Evolutionary conservation across 2,113 vertebrate species (phyloP).

Genomic region (Microcebus tavaratra): DNA sequence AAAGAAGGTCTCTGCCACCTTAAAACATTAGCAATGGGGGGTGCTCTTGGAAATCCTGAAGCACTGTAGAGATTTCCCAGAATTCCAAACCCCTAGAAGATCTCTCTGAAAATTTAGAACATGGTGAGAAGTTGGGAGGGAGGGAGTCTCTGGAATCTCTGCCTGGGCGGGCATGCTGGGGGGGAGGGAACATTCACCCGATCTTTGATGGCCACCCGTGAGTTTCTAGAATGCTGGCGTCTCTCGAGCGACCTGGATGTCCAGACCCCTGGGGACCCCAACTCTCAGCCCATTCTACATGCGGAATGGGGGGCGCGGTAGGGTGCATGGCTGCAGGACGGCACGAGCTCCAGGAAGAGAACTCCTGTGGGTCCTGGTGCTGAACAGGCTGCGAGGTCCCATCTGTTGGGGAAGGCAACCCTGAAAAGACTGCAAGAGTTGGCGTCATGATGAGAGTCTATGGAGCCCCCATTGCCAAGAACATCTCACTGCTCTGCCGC

Average conservation of each 20-base stretch:
- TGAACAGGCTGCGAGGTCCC: neutral
- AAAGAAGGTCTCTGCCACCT: neutral
- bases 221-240: neutral
- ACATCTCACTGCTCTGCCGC: neutral
- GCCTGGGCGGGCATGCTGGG: neutral
- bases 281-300: neutral
- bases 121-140: neutral
- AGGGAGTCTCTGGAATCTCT: neutral
- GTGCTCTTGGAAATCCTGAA: neutral
- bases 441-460: fast-evolving
- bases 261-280: neutral
- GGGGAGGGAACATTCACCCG: neutral
- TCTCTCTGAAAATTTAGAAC: neutral
- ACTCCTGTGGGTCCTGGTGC: neutral
- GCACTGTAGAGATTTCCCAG: neutral
- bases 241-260: neutral
- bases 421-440: fast-evolving
- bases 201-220: neutral
- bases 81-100: neutral
- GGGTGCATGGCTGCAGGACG: neutral
- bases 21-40: neutral
- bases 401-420: fast-evolving
- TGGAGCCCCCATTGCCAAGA: neutral
- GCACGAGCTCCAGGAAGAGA: neutral
- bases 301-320: neutral